A percentile compares a stretch with the other conserved stretches of the same genome.
Conservation (phyloP, 2,888 invertebrate genomes). For the Ceriagrion tenellum region DNA sequence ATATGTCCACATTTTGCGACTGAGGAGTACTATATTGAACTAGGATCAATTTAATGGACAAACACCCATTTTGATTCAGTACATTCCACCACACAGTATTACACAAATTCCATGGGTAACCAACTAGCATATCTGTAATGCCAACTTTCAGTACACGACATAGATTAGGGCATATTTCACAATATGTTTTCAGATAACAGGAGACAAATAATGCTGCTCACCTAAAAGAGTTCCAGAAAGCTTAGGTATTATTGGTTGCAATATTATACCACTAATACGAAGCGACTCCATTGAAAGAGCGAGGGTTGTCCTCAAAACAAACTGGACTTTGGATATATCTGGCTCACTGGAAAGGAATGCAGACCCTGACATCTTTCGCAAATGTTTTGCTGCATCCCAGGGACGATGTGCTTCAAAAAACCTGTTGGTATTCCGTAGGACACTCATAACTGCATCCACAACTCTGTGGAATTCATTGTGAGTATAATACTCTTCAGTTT, state of each 20-base stretch:
- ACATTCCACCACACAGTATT: too few relatives aligned
- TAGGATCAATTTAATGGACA: too few relatives aligned
- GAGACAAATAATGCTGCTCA: conserved; percentile 70
- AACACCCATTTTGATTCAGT: too few relatives aligned
- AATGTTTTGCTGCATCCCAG: conserved; percentile 81
- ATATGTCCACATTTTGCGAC: too few relatives aligned
- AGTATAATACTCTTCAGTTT: conserved; percentile 85
- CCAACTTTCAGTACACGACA: too few relatives aligned
- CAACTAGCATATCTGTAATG: too few relatives aligned
- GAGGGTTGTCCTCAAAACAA: conserved; percentile 86
- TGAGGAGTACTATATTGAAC: too few relatives aligned
- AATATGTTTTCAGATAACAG: not conserved
- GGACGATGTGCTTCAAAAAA: conserved; percentile 93
- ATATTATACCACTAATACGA: conserved; percentile 87
- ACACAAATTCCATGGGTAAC: too few relatives aligned
- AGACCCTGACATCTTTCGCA: not conserved
- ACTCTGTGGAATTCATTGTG: conserved; percentile 90
- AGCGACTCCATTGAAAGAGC: conserved; percentile 92
- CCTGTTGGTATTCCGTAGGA: conserved; percentile 88
- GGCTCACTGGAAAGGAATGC: conserved; percentile 83
- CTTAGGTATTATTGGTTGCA: conserved; percentile 92
- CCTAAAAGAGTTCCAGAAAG: conserved; percentile 84
- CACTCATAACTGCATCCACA: conserved; percentile 87
- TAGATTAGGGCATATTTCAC: not conserved
- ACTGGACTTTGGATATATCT: conserved; percentile 77